Evolutionary conservation across 2,113 vertebrate species (phyloP), one percentile per base, ranked within the genome.

Genomic region (Hystrix brachyura): DNA sequence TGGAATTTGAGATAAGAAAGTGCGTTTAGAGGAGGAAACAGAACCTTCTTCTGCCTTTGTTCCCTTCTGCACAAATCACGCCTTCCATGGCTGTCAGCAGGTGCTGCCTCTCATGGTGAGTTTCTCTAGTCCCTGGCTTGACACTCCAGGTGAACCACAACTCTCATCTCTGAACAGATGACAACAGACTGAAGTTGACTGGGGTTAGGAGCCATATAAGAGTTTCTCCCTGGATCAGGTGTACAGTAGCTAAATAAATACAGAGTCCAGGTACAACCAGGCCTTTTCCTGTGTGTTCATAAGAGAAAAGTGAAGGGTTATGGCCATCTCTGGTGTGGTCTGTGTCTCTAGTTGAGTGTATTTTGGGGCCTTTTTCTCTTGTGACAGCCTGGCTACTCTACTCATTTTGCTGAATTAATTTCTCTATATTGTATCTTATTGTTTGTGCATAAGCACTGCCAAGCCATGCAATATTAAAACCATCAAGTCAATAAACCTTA

Each of bases 401-500:
- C 88, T 29, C 23, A 89, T 89, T 32, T 46, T 71, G 32, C 17
- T 87, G 53, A 82, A 87, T 91, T 34, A 79, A 23, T 79, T 65
- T 65, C 43, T 84, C 6, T 17, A 25, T 14, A n/a, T 62, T 85
- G 48, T 38, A 0, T 64, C 38, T 86, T 34, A 2, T 10, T 87
- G 10, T 38, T 67, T 88, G 29, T 38, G 7, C 14, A 29, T 76
- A 59, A 57, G 23, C 76, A 78, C 43, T 17, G 15, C 55, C 34
- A 90, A 91, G 21, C n/a, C 59, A 72, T 91, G 57, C 51, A 60
- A 29, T 76, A 64, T 86, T 76, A 96, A 90, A 78, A 69, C 5
- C 38, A 48, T 71, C 87, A 74, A 90, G 83, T 25, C 59, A 10
- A 87, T 25, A 55, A 17, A 48, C 34, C 43, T 21, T 53, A 19